Base-by-base conservation (phyloP, 2,113 vertebrate genomes). In the Girardinichthys multiradiatus region DNA sequence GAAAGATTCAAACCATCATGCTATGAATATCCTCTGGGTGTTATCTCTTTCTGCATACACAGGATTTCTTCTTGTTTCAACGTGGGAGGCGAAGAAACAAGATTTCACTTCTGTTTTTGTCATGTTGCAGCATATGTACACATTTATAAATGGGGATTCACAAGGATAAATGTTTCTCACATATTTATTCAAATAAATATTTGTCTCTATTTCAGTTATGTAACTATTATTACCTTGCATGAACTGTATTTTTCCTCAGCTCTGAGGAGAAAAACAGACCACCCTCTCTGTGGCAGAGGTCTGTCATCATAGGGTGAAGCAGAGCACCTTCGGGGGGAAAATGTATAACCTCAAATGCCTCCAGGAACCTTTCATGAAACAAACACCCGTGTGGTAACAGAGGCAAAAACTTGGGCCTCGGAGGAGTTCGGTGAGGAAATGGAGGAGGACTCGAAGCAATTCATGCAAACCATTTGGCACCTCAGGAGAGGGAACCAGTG, bases 51-150 rank as follows among this genome's bases (percentile, higher is more conserved):
- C 21, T 7, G 79, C 78, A 85, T 79, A 84, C 71, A 72, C 70
- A 74, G 82, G 84, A 59, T 86, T 86, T 85, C 77, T 88, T 87
- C 76, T 79, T 86, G 83, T 91, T 84, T 89, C 82, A 80, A 87
- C 83, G 70, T 83, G 84, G 77, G 74, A 79, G 76, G 78, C 74
- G 58, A 35, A 42, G 57, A 78, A 60, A 65, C 57, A 62, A 72
- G 64, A 79, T 75, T 57, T 68, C 29, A 54, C 64, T n/a, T 72
- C 64, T 71, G 11, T 62, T 54, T 48, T 42, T 0, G 42, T 54
- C 10, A 7, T 13, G 7, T 33, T 11, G 11, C 57, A 74, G 6
- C 0, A 14, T 27, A 51, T 19, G 15, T 58, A 9, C 21, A 42
- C 60, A 10, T 17, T 0, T 14, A 12, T 27, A 12, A 0, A 0